These are phyloP conservation scores for Euphonia xanthogaster DNA, from an alignment of 2,797 vertebrate species.

Conservation along the genomic window DNA sequence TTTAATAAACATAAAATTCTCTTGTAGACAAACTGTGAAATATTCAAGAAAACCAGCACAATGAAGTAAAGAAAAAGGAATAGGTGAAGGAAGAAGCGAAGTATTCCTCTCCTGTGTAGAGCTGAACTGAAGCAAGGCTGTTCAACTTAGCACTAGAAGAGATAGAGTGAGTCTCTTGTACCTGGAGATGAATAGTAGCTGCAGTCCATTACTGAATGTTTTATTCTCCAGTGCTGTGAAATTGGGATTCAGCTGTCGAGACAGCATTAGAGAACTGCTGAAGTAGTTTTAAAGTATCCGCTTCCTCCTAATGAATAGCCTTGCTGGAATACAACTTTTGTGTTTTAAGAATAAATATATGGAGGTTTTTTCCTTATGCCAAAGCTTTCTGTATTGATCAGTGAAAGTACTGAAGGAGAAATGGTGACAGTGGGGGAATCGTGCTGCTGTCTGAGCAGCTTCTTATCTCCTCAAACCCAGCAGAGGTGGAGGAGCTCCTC, in stretches of 20 bases:
- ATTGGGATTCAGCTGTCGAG: conserved; percentile 33
- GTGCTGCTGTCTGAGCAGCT: background rate
- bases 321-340: conserved; percentile 33
- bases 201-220: background rate
- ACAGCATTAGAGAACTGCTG: background rate
- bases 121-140: background rate
- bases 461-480: background rate
- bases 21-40: background rate
- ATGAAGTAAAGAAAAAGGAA: background rate
- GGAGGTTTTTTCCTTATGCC: background rate
- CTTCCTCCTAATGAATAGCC: conserved; percentile 44
- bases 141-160: background rate
- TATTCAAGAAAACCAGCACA: background rate
- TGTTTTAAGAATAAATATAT: conserved; percentile 54
- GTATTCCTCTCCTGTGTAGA: background rate
- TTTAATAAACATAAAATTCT: background rate
- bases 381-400: conserved; percentile 63
- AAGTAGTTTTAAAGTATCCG: conserved; percentile 30
- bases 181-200: background rate
- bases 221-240: conserved; percentile 14
- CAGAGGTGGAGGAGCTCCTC: background rate
- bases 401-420: conserved; percentile 43
- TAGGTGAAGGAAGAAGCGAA: background rate
- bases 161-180: background rate
- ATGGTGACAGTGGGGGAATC: background rate